A percentile compares a stretch with the other conserved stretches of the same genome.
Evolutionary conservation across 2,888 invertebrate genomes (phyloP).

Genomic region (Portevinia maculata): DNA sequence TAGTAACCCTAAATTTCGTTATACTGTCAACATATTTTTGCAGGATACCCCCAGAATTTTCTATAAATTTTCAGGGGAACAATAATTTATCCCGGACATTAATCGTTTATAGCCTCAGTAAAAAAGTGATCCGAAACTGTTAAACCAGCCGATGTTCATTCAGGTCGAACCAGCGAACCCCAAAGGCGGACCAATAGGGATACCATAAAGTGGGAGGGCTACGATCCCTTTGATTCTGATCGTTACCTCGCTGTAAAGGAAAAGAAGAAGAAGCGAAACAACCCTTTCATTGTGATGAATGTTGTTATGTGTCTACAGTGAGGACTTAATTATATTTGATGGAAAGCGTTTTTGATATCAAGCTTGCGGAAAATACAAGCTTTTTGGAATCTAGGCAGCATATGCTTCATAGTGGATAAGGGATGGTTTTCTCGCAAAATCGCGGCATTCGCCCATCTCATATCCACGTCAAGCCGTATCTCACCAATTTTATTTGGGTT

Average conservation of each 20-base stretch:
- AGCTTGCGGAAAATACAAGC: background rate
- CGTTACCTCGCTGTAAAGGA: no score
- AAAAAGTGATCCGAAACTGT: no score
- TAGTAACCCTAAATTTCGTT: slow-evolving; percentile 4
- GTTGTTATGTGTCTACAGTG: background rate
- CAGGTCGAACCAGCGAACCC: no score
- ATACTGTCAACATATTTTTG: slow-evolving; percentile 25
- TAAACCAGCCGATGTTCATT: no score
- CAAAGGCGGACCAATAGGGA: no score
- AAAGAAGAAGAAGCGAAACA: no score
- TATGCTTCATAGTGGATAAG: background rate
- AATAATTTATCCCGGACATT: background rate
- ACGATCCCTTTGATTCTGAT: no score
- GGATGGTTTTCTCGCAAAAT: background rate
- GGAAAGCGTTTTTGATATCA: background rate
- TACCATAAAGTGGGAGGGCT: no score
- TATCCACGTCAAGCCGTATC: background rate
- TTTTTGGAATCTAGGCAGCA: background rate
- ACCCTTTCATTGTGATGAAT: background rate
- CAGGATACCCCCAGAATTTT: background rate
- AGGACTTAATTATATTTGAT: no score
- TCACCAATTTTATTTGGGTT: background rate
- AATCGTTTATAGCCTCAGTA: no score
- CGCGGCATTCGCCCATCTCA: background rate
- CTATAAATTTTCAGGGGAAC: background rate